Conservation (phyloP, 2,888 invertebrate species). For the Ennomos fuscantarius region DNA sequence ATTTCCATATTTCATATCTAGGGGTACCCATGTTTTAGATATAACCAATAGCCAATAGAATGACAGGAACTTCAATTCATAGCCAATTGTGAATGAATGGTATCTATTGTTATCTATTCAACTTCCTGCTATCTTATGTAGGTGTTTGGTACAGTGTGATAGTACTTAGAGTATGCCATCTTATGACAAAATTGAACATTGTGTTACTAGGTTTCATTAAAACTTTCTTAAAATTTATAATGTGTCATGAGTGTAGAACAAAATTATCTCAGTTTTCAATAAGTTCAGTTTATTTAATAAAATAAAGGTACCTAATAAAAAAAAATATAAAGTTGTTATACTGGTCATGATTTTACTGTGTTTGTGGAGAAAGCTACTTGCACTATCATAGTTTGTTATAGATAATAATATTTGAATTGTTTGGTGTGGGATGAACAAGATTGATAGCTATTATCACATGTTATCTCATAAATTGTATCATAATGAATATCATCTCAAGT, state of each 20-base stretch:
- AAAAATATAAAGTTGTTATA: neutral
- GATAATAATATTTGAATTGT: slow-evolving; percentile 15
- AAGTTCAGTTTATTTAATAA: too few species aligned
- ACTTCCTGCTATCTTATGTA: slow-evolving; percentile 60
- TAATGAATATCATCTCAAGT: slow-evolving; percentile 22
- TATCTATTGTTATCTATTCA: slow-evolving; percentile 62
- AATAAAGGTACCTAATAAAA: too few species aligned
- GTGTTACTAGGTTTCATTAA: too few species aligned
- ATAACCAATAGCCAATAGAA: slow-evolving; percentile 30
- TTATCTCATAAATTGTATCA: slow-evolving; percentile 14
- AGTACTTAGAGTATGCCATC: neutral
- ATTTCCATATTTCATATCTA: too few species aligned
- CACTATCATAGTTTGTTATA: slow-evolving; percentile 7
- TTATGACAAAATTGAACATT: too few species aligned
- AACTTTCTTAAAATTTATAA: too few species aligned
- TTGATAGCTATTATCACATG: slow-evolving; percentile 15
- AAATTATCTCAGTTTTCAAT: slow-evolving; percentile 1
- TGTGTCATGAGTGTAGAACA: too few species aligned
- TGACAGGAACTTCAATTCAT: slow-evolving; percentile 36
- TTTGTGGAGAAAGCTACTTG: slow-evolving; percentile 16
- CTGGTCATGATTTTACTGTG: slow-evolving; percentile 7
- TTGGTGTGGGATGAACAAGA: slow-evolving; percentile 19
- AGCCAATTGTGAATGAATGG: slow-evolving; percentile 52
- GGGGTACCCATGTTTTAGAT: too few species aligned
- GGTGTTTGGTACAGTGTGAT: slow-evolving; percentile 24